These are phyloP conservation scores for Drosophila percnosoma DNA, from an alignment of 2,888 invertebrate genomes.

Conservation along the genomic window DNA sequence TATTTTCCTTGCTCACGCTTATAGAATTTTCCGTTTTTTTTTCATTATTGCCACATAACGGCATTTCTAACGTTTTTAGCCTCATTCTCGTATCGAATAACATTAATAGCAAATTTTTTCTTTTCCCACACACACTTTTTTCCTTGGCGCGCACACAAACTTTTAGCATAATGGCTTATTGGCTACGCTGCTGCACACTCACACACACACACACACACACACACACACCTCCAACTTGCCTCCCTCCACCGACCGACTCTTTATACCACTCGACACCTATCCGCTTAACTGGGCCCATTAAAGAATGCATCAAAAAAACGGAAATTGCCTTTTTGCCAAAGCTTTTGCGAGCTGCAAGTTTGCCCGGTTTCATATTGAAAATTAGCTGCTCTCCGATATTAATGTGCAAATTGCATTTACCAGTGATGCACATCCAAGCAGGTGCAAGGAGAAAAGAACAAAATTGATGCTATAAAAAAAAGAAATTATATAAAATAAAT, in stretches of 20 bases:
- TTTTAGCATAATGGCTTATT: slow-evolving; percentile 67
- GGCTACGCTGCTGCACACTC: slow-evolving; percentile 10
- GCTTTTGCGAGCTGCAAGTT: slow-evolving; percentile 60
- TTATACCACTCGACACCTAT: slow-evolving; percentile 17
- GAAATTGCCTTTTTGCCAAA: slow-evolving; percentile 67
- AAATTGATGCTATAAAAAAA: slow-evolving; percentile 9
- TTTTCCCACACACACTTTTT: slow-evolving; percentile 34
- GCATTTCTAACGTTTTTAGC: slow-evolving; percentile 27
- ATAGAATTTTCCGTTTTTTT: neutral
- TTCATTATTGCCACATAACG: slow-evolving; percentile 29
- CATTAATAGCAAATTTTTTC: slow-evolving; percentile 40
- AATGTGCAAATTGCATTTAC: slow-evolving; percentile 66
- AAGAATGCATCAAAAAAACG: slow-evolving; percentile 62
- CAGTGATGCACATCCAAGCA: slow-evolving; percentile 47
- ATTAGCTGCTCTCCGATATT: slow-evolving; percentile 67
- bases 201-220: too few relatives aligned
- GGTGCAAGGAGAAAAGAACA: slow-evolving; percentile 14
- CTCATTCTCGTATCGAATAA: slow-evolving; percentile 46
- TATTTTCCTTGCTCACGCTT: neutral
- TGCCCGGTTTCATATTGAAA: slow-evolving; percentile 67
- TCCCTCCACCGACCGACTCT: neutral
- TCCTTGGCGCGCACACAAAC: slow-evolving; percentile 48
- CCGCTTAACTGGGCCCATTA: slow-evolving; percentile 48
- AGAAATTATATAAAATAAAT: slow-evolving; percentile 13
- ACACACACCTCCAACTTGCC: neutral